Conservation (phyloP, 2,797 vertebrate species). For the Caiman crocodilus region DNA sequence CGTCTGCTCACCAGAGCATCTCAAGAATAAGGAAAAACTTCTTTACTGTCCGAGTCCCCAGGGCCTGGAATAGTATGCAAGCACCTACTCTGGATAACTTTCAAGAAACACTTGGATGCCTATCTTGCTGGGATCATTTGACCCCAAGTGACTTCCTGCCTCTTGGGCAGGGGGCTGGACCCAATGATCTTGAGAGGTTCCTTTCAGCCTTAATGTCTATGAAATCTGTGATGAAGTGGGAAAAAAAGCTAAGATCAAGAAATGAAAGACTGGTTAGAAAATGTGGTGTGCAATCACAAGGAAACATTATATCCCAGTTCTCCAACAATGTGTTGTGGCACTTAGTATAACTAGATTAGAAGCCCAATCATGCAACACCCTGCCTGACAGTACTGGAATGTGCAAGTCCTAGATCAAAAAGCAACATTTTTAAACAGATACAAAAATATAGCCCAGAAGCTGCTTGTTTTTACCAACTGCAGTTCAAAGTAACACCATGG, state of each 20-base stretch:
- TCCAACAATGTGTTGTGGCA: not conserved
- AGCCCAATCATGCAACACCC: slow-evolving; percentile 1
- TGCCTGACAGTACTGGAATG: slow-evolving; percentile 8
- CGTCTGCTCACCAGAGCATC: too few species aligned
- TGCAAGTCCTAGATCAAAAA: not conserved
- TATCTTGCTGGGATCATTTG: too few species aligned
- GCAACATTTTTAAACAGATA: slow-evolving; percentile 34
- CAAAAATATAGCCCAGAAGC: not conserved
- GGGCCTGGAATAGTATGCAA: too few species aligned
- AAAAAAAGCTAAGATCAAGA: not conserved
- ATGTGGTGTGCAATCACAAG: fast-evolving
- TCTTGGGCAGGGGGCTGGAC: too few species aligned
- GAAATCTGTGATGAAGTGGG: too few species aligned
- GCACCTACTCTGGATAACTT: too few species aligned
- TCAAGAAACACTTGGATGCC: too few species aligned
- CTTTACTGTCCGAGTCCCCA: too few species aligned
- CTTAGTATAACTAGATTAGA: slow-evolving; percentile 17
- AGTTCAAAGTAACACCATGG: not conserved
- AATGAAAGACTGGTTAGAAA: not conserved
- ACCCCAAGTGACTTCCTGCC: too few species aligned
- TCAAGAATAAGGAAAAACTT: too few species aligned
- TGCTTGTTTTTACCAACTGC: not conserved
- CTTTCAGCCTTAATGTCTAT: too few species aligned
- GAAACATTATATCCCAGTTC: not conserved
- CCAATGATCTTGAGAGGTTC: too few species aligned